Conservation (phyloP, 2,797 vertebrate species). For the Potorous gilbertii region DNA sequence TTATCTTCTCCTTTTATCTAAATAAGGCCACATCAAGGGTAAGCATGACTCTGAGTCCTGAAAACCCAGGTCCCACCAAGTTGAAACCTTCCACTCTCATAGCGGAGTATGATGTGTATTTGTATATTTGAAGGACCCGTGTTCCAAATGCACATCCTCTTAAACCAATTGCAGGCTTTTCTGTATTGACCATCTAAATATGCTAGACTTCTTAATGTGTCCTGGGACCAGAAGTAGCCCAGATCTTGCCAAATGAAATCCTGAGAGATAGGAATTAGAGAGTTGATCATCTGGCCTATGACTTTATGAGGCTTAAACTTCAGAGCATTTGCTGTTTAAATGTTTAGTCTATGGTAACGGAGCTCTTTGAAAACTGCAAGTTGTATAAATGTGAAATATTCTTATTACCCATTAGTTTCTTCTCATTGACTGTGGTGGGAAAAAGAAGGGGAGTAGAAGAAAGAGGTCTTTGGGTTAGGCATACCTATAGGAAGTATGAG, state of each 20-base stretch:
- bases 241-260: background rate
- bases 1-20: constrained; percentile 18
- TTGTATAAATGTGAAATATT: background rate
- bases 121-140: background rate
- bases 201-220: background rate
- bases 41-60: background rate
- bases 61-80: background rate
- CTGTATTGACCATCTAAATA: background rate
- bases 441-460: background rate
- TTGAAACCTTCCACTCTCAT: background rate
- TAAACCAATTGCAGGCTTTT: background rate
- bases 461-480: background rate
- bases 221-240: background rate
- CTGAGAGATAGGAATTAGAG: background rate
- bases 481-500: background rate
- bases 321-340: background rate
- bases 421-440: background rate
- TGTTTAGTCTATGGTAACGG: background rate
- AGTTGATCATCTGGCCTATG: too few relatives aligned
- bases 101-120: background rate
- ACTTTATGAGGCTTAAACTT: background rate
- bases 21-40: background rate
- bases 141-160: background rate
- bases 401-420: background rate
- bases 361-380: background rate